These are phyloP conservation scores for Actinia equina DNA, from an alignment of 64 coral and sea anemone genomes.

Conservation along the genomic window DNA sequence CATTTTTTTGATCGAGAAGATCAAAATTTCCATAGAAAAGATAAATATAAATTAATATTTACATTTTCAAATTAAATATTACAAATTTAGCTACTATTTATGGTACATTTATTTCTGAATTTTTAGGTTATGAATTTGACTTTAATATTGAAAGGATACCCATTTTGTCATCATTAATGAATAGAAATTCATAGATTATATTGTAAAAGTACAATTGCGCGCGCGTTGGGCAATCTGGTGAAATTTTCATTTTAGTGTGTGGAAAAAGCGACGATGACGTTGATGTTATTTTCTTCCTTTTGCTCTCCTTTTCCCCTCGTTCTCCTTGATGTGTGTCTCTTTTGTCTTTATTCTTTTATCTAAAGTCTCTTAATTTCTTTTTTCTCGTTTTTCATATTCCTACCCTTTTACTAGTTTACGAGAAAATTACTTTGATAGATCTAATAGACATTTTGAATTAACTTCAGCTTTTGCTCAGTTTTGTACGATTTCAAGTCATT, in stretches of 20 bases:
- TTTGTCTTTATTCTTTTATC: no score
- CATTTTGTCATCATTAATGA: background rate
- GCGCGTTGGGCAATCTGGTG: no score
- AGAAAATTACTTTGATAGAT: background rate
- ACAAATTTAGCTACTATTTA: background rate
- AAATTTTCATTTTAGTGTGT: no score
- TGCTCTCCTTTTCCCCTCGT: background rate
- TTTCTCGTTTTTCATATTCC: no score
- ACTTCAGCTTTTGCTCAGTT: background rate
- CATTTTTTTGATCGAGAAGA: background rate
- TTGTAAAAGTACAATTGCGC: no score
- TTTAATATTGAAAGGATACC: background rate
- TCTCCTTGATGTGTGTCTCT: background rate
- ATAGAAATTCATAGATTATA: no score
- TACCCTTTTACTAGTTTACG: no score
- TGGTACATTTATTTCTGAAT: background rate
- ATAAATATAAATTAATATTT: background rate
- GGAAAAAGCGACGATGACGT: no score
- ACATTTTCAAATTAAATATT: background rate
- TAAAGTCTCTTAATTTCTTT: no score
- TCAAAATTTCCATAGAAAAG: background rate
- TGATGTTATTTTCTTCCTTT: no score
- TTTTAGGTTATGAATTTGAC: background rate
- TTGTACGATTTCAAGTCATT: background rate
- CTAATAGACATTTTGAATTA: background rate